Conservation (phyloP, 2,888 invertebrate species). For the Polydrusus tereticollis region DNA sequence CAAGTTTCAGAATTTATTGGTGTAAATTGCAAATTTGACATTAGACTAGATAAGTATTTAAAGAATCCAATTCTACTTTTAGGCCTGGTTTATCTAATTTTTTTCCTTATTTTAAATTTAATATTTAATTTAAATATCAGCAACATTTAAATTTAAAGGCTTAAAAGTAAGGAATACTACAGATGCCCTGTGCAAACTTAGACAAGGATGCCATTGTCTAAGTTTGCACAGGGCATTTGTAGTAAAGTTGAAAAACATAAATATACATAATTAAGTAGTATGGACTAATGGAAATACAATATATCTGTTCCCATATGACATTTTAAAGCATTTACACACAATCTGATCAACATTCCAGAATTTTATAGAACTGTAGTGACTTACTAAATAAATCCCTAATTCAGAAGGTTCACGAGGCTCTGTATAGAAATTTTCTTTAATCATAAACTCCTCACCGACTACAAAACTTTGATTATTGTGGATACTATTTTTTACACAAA, state of each 20-base stretch:
- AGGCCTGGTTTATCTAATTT: too few species aligned
- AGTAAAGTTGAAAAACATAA: neutral
- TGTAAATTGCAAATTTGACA: too few species aligned
- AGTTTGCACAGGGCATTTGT: too few species aligned
- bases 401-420: constrained; percentile 35
- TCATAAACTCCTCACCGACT: constrained; percentile 13
- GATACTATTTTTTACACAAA: constrained; percentile 38
- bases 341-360: constrained; percentile 23
- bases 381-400: constrained; percentile 31
- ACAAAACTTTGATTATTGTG: constrained; percentile 39
- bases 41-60: too few species aligned
- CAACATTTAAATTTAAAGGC: too few species aligned
- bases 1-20: too few species aligned
- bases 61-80: too few species aligned
- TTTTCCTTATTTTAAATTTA: too few species aligned
- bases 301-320: constrained; percentile 23
- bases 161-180: too few species aligned
- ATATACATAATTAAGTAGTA: neutral
- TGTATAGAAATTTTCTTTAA: constrained; percentile 28
- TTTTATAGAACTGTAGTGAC: constrained; percentile 11
- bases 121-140: too few species aligned
- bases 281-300: constrained; percentile 24
- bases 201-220: too few species aligned
- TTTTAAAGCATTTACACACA: constrained; percentile 19
- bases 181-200: too few species aligned